phyloP scores from a whole-genome alignment of 1,140 invertebrate species.

The Eumeta japonica region DNA sequence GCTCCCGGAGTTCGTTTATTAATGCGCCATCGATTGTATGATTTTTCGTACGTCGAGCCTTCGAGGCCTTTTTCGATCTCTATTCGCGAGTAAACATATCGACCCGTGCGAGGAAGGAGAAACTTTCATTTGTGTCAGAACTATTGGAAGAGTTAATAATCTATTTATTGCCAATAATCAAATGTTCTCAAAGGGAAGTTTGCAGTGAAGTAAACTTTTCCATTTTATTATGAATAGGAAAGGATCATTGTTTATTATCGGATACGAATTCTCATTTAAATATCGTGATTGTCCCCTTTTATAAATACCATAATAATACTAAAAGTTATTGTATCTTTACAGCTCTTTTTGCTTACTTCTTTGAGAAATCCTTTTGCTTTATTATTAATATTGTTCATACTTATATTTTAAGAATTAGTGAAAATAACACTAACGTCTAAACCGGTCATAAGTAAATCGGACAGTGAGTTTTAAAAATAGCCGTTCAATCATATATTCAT shows the following conservation, averaged over 20 bases:
- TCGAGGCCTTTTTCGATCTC: background rate
- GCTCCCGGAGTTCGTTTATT: slow-evolving; percentile 36
- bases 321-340: too few relatives aligned
- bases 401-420: too few relatives aligned
- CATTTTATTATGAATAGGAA: too few relatives aligned
- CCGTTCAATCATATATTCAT: too few relatives aligned
- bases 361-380: slow-evolving; percentile 1
- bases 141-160: slow-evolving; percentile 50
- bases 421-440: too few relatives aligned
- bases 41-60: background rate
- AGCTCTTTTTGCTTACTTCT: background rate
- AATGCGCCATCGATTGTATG: slow-evolving; percentile 37
- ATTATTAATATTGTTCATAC: too few relatives aligned
- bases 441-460: slow-evolving; percentile 3
- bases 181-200: slow-evolving; percentile 31
- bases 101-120: slow-evolving; percentile 22
- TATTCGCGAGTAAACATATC: too few relatives aligned
- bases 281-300: slow-evolving; percentile 38
- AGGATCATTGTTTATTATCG: slow-evolving; percentile 29
- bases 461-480: slow-evolving; percentile 4
- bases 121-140: slow-evolving; percentile 20
- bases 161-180: slow-evolving; percentile 50
- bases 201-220: too few relatives aligned
- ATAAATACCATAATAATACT: background rate
- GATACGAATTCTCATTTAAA: slow-evolving; percentile 28